Evolutionary conservation across 1,140 invertebrate genomes (phyloP).

Genomic region (Ceratina calcarata): DNA sequence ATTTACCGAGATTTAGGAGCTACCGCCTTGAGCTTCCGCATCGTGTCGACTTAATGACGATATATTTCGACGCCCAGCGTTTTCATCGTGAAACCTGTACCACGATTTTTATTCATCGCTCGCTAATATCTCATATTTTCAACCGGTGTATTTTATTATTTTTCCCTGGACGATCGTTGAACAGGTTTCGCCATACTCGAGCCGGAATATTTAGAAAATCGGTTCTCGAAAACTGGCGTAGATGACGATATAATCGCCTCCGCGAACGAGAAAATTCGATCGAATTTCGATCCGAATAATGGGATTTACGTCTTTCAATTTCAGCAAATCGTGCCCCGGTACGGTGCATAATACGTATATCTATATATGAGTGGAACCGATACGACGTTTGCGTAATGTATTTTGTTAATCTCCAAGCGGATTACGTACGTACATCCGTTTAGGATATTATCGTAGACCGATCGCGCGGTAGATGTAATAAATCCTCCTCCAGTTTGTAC

Average conservation of each 20-base stretch:
- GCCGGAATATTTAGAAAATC: not conserved
- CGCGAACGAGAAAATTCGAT: not conserved
- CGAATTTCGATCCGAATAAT: not conserved
- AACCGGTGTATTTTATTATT: too few species aligned
- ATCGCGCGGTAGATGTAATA: too few species aligned
- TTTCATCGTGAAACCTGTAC: too few species aligned
- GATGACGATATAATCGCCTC: not conserved
- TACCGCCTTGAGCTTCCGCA: too few species aligned
- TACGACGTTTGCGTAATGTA: not conserved
- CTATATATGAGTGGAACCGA: not conserved
- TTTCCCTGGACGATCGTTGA: too few species aligned
- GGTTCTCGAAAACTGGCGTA: not conserved
- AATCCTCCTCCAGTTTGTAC: too few species aligned
- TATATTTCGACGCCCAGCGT: not conserved
- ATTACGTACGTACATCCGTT: not conserved
- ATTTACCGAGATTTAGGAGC: conserved; percentile 24
- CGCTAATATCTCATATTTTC: too few species aligned
- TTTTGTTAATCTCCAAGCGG: conserved; percentile 7
- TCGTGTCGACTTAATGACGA: not conserved
- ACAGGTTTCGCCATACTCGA: not conserved
- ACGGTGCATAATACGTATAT: not conserved
- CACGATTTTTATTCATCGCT: too few species aligned
- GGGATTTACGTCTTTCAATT: conserved; percentile 11
- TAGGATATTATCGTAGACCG: not conserved
- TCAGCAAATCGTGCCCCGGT: not conserved